Percentiles rank a stretch among this genome's conserved stretches.
Conservation (phyloP, 2,797 vertebrate species). For the Lepus townsendii region DNA sequence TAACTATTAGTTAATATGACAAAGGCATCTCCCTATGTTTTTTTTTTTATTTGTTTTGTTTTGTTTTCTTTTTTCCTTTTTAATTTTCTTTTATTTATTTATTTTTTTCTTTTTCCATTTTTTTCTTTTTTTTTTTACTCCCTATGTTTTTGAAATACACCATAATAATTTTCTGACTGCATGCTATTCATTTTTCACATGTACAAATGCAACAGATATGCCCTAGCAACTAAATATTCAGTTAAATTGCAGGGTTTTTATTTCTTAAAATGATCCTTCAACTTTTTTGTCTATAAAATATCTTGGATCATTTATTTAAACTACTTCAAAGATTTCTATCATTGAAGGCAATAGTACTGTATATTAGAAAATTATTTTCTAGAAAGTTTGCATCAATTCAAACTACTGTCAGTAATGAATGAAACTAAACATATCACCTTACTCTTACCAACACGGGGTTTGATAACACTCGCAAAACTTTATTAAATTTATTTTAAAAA, state of each 20-base stretch:
- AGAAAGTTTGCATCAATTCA: neutral
- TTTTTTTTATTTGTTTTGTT: neutral
- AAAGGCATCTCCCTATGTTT: neutral
- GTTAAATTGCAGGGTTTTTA: neutral
- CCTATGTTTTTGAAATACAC: neutral
- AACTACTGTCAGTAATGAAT: neutral
- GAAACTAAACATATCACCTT: neutral
- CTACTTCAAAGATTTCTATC: slow-evolving; percentile 16
- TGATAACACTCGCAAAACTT: neutral
- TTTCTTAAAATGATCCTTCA: slow-evolving; percentile 9
- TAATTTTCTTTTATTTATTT: no score
- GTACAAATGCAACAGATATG: neutral
- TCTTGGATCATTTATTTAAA: neutral
- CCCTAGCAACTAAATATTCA: neutral
- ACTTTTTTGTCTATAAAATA: neutral
- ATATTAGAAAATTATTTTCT: slow-evolving; percentile 23
- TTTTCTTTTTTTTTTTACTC: no score
- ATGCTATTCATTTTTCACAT: neutral
- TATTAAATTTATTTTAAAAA: slow-evolving; percentile 5
- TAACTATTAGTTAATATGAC: neutral
- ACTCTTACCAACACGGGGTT: slow-evolving; percentile 17
- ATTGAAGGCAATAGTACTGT: neutral
- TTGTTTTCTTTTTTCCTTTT: no score
- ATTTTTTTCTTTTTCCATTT: no score
- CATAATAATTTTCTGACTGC: neutral